A percentile compares a stretch with the other conserved stretches of the same genome.
Conservation (phyloP, 2,797 vertebrate genomes). For the Parambassis ranga region DNA sequence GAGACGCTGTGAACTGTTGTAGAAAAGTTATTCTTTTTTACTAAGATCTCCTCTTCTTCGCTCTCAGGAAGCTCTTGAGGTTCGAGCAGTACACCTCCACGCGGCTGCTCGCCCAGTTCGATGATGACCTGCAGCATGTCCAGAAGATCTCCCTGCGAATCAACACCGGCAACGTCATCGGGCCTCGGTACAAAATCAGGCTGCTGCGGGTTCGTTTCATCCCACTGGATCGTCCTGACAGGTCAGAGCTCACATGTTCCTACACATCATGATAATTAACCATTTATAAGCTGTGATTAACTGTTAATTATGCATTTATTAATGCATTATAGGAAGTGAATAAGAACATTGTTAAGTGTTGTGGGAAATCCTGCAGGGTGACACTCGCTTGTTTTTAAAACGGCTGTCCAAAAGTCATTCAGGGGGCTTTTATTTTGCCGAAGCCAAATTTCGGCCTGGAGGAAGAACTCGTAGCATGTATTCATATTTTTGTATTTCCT, state of each 20-base stretch:
- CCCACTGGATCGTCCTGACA: slow-evolving; percentile 72
- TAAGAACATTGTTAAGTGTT: no score
- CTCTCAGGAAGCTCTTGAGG: slow-evolving; percentile 70
- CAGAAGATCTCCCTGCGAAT: slow-evolving; percentile 82
- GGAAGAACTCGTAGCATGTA: no score
- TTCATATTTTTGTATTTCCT: not conserved
- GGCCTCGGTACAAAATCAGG: slow-evolving; percentile 81
- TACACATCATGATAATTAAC: not conserved
- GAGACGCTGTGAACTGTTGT: no score
- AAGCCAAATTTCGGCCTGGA: no score
- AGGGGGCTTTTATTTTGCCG: no score
- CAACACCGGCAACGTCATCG: slow-evolving; percentile 80
- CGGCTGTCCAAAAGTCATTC: no score
- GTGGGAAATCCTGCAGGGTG: no score
- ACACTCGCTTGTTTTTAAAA: no score
- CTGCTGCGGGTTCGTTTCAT: slow-evolving; percentile 75
- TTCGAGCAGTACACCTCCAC: slow-evolving; percentile 83
- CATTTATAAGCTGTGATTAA: no score
- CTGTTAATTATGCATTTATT: no score
- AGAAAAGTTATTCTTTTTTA: no score
- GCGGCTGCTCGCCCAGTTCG: slow-evolving; percentile 80
- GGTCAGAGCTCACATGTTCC: slow-evolving; percentile 46
- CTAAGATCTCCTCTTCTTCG: not conserved
- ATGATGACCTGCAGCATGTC: slow-evolving; percentile 75
- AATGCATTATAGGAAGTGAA: no score